A percentile compares a stretch with the other conserved stretches of the same genome.
Evolutionary conservation across 2,113 vertebrate species (phyloP).

Genomic region (Otolemur garnettii): DNA sequence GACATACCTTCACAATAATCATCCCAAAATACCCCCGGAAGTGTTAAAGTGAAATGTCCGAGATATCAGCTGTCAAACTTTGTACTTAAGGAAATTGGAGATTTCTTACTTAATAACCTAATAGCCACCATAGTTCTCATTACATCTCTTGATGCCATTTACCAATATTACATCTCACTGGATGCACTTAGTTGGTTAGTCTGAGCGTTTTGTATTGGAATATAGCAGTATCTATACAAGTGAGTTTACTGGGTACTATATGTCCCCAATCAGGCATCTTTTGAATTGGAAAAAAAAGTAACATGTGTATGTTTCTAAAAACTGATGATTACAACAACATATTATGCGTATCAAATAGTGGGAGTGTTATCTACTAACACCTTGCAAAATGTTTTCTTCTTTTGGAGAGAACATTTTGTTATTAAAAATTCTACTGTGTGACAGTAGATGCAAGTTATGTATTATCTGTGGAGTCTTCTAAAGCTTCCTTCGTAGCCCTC

Average conservation of each 20-base stretch:
- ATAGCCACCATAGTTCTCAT: background rate
- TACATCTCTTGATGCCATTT: background rate
- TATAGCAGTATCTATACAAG: background rate
- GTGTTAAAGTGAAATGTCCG: too few relatives aligned
- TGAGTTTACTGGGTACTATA: background rate
- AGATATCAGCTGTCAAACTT: too few relatives aligned
- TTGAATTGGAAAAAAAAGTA: background rate
- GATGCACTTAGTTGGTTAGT: background rate
- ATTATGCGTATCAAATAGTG: background rate
- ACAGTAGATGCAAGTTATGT: background rate
- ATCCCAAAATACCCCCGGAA: too few relatives aligned
- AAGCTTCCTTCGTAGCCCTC: background rate
- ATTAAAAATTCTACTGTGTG: background rate
- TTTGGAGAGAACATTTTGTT: background rate
- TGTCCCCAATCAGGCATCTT: background rate
- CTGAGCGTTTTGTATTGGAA: background rate
- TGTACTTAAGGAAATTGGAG: too few relatives aligned
- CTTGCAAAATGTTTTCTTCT: background rate
- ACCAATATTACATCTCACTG: background rate
- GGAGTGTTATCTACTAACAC: background rate
- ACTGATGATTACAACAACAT: background rate
- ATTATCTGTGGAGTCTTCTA: background rate
- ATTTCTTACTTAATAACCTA: too few relatives aligned
- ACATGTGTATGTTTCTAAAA: background rate
- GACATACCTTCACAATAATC: too few relatives aligned